These are phyloP conservation scores for Dione vanillae DNA, from an alignment of 2,888 invertebrate genomes.

Conservation along the genomic window DNA sequence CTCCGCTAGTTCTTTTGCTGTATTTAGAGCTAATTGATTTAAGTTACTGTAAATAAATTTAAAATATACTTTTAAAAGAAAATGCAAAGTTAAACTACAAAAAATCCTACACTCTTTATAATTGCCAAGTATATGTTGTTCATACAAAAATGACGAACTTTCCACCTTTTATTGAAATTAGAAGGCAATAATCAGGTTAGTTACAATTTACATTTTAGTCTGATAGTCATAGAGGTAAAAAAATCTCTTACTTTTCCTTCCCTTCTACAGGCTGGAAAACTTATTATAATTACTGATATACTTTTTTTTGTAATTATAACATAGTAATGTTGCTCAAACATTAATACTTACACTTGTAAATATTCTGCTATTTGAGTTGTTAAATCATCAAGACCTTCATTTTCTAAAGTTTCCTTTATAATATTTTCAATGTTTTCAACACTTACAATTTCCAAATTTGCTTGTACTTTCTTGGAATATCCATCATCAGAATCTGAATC, in stretches of 20 bases:
- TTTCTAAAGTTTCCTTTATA: constrained; percentile 85
- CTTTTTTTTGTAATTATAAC: no score
- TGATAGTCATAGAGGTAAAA: no score
- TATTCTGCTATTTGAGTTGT: constrained; percentile 87
- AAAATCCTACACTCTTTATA: no score
- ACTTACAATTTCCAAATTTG: constrained; percentile 86
- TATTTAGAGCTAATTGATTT: constrained; percentile 86
- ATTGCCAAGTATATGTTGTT: no score
- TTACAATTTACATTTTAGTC: no score
- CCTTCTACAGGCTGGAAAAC: no score
- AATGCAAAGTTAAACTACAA: background rate
- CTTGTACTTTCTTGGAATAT: constrained; percentile 69
- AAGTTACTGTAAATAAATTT: constrained; percentile 75
- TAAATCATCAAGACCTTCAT: constrained; percentile 90
- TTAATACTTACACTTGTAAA: constrained; percentile 84
- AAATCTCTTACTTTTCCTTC: no score
- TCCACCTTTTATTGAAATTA: no score
- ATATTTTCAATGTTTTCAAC: constrained; percentile 87
- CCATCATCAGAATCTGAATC: constrained; percentile 89
- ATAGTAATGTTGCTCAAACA: no score
- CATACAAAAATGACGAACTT: background rate
- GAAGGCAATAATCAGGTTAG: background rate
- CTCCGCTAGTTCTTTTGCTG: constrained; percentile 90
- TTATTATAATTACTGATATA: no score
- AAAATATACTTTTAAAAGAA: background rate